Base-by-base conservation (phyloP, 2,888 invertebrate genomes). In the Volucella zonaria region DNA sequence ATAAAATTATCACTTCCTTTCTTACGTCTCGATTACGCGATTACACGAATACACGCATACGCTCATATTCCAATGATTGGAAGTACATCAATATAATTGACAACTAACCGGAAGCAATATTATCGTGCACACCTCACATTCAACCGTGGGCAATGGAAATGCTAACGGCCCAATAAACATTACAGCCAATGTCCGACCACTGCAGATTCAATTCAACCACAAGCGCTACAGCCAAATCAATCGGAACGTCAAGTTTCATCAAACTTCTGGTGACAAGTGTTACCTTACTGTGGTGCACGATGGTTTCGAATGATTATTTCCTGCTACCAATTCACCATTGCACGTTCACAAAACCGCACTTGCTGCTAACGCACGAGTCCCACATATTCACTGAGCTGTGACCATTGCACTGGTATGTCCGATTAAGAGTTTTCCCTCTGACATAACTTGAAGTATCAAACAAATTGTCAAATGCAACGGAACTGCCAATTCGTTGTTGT, bases 1-100 rank as follows among this genome's bases (percentile, higher is more conserved):
- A 74, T 62, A 43, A 52, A 77, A 79, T 79, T 74, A 79, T 78
- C 78, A 74, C 79, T 82, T 82, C 82, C 82, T 82, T 68, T 74
- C 45, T 68, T 59, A 64, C 68, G 74, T 82, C 79, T 82, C 68
- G 74, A 68, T 79, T 79, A 68, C 67, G 42, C 58, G 9, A 62
- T 43, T 18, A 66, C 58, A 45, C 58, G 9, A 62, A 43, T 18
- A 66, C 58, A 45, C 58, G 58, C 52, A 51, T 49, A 49, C 45
- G 18, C 59, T 64, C 40, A 73, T 54, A 70, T 15, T n/a, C 9
- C 56, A 75, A 51, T 81, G 78, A 73, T 82, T 73, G 71, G 78
- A 73, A 82, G 68, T 82, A 74, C 79, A 79, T 78, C 82, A 68
- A 64, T 74, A 31, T 31, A 71, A 82, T 82, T 82, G 79, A 82